Percentiles rank a stretch among this genome's conserved stretches.
Conservation (phyloP, 2,113 vertebrate species). For the Corythaixoides concolor region DNA sequence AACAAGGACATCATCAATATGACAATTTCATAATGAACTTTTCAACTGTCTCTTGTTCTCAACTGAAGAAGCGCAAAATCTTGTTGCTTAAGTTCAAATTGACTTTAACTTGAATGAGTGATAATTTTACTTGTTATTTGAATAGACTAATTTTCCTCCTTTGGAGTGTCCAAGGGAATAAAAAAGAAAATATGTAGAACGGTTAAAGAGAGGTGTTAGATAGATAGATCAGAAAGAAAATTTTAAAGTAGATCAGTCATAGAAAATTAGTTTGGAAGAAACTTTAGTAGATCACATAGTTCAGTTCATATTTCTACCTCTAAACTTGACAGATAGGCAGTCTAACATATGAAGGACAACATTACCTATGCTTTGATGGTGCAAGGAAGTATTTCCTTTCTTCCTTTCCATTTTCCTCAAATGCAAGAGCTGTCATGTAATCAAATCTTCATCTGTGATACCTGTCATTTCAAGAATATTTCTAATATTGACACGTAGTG, state of each 20-base stretch:
- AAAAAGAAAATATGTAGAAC: neutral
- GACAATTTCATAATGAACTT: constrained; percentile 18
- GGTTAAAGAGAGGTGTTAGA: neutral
- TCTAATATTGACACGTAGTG: neutral
- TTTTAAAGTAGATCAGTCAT: neutral
- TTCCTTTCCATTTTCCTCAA: neutral
- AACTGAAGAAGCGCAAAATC: neutral
- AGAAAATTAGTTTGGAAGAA: neutral
- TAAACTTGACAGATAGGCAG: neutral
- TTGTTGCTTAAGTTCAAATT: neutral
- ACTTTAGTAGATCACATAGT: neutral
- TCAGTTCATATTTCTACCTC: neutral
- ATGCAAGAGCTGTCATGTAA: neutral
- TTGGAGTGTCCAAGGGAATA: neutral
- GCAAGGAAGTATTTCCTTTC: neutral
- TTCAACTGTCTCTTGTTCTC: neutral
- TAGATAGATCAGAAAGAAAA: neutral
- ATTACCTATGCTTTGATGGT: neutral
- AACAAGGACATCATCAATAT: constrained; percentile 1
- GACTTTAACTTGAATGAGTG: neutral
- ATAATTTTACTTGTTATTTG: neutral
- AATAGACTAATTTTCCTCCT: neutral
- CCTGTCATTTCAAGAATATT: neutral
- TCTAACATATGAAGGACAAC: neutral
- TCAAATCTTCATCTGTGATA: neutral